These are phyloP conservation scores for Daboia siamensis DNA, from an alignment of 2,113 vertebrate species.

Conservation along the genomic window DNA sequence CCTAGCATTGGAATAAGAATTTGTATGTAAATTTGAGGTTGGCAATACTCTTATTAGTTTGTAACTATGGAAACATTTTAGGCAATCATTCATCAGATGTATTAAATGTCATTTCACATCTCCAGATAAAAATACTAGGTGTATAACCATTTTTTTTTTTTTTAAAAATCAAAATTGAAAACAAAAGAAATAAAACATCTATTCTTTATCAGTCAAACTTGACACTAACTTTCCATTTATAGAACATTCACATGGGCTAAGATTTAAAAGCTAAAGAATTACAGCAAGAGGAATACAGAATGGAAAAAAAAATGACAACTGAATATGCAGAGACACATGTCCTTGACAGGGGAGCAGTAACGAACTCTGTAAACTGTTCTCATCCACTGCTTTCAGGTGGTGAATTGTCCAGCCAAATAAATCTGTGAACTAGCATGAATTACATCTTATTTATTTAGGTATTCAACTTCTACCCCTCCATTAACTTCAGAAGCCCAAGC, in stretches of 20 bases:
- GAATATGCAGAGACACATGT: neutral
- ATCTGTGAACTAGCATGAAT: neutral
- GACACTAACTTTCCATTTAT: neutral
- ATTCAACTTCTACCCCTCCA: neutral
- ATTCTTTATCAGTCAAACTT: neutral
- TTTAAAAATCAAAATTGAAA: neutral
- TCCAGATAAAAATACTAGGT: neutral
- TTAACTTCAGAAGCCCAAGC: neutral
- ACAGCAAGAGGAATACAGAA: neutral
- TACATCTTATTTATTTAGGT: neutral
- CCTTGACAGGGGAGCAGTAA: neutral
- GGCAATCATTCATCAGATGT: neutral
- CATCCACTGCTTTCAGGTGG: neutral
- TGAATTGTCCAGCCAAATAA: neutral
- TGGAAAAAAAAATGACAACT: neutral
- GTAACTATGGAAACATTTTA: neutral
- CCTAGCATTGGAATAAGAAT: neutral
- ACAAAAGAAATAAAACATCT: neutral
- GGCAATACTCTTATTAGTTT: neutral
- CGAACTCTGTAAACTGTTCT: neutral
- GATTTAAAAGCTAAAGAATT: neutral
- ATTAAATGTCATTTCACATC: neutral
- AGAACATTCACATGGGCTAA: neutral
- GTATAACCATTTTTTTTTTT: neutral
- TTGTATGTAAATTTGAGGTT: neutral